These are phyloP conservation scores for Bubalus kerabau DNA, from an alignment of 2,113 vertebrate genomes.

Conservation along the genomic window DNA sequence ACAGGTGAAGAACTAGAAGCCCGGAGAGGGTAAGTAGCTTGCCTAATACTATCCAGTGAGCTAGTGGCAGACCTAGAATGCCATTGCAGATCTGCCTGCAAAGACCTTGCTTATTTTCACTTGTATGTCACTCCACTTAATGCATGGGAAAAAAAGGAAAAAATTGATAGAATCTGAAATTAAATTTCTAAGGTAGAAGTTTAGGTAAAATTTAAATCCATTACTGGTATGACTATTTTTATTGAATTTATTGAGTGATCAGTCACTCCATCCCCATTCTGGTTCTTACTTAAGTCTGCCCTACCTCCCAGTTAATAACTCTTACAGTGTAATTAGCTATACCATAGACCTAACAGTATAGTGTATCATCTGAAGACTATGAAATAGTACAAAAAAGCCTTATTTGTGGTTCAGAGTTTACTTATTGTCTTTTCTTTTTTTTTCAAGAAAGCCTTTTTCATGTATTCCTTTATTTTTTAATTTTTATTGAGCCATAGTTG, in stretches of 20 bases:
- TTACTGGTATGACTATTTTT: background rate
- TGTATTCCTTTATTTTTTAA: background rate
- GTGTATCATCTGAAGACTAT: background rate
- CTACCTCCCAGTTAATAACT: background rate
- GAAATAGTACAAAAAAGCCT: background rate
- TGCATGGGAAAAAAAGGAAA: background rate
- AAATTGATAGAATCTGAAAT: background rate
- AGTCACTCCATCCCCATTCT: background rate
- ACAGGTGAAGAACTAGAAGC: background rate
- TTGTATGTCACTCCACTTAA: background rate
- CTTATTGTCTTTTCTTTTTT: slow-evolving; percentile 48
- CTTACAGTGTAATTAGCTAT: background rate
- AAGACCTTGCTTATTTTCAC: background rate
- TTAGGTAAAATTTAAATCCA: background rate
- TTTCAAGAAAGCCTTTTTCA: background rate
- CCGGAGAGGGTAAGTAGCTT: background rate
- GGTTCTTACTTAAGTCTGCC: background rate
- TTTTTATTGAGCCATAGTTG: background rate
- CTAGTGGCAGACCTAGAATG: background rate
- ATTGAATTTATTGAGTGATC: background rate
- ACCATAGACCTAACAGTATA: background rate
- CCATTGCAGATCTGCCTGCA: background rate
- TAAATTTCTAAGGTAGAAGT: background rate
- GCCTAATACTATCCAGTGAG: background rate
- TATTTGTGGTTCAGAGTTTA: background rate